phyloP scores from a whole-genome alignment of 2,888 invertebrate genomes.

The Drosophila emarginata region DNA sequence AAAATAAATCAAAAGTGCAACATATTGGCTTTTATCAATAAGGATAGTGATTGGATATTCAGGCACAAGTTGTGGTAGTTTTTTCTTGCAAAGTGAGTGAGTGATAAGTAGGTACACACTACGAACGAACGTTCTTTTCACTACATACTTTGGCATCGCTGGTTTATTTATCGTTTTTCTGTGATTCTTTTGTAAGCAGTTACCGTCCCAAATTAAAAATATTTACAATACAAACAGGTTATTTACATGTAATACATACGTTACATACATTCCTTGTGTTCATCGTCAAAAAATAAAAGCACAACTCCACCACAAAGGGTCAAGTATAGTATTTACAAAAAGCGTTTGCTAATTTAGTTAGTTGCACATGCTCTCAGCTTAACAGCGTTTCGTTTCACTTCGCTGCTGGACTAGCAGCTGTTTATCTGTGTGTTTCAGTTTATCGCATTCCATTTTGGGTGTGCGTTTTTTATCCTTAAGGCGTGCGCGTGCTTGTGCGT shows the following conservation, averaged over 20 bases:
- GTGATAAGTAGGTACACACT: neutral
- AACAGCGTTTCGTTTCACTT: conserved; percentile 18
- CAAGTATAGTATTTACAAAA: conserved; percentile 24
- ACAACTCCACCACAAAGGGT: neutral
- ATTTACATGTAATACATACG: conserved; percentile 61
- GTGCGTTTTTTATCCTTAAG: conserved; percentile 32
- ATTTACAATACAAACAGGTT: conserved; percentile 49
- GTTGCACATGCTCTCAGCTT: conserved; percentile 48
- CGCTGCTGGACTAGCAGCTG: conserved; percentile 6
- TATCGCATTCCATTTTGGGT: conserved; percentile 57
- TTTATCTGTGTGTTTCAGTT: conserved; percentile 40
- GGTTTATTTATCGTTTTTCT: neutral
- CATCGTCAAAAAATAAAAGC: conserved; percentile 1
- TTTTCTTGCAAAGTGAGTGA: neutral
- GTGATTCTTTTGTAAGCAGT: neutral
- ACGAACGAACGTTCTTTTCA: neutral
- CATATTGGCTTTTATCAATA: too few species aligned
- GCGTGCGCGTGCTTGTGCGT: conserved; percentile 39
- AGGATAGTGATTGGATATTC: too few species aligned
- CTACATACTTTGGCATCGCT: conserved; percentile 1
- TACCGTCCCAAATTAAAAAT: conserved; percentile 8
- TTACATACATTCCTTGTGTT: conserved; percentile 44
- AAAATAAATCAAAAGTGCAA: conserved; percentile 30
- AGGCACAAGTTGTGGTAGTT: neutral
- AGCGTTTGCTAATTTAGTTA: conserved; percentile 23